These are phyloP conservation scores for Scolanthus callimorphus DNA, from an alignment of 92 coral and sea anemone genomes.

Conservation along the genomic window DNA sequence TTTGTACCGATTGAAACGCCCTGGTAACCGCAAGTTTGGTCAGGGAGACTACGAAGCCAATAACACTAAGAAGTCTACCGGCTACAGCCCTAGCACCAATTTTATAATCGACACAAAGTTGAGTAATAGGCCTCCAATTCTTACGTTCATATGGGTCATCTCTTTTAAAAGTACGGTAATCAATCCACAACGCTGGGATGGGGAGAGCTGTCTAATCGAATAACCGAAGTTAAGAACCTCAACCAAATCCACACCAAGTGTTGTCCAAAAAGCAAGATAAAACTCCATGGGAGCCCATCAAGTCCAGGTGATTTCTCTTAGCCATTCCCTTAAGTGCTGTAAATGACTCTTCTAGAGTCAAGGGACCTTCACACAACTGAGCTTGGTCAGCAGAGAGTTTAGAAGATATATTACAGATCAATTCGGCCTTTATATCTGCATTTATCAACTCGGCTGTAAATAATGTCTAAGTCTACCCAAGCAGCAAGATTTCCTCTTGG, in stretches of 20 bases:
- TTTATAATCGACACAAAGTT: not conserved
- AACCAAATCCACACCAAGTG: not conserved
- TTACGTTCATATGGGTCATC: not conserved
- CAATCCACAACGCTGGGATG: not conserved
- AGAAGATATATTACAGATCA: not conserved
- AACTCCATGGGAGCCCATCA: too few species aligned
- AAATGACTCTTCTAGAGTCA: not conserved
- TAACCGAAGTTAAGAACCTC: not conserved
- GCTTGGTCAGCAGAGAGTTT: not conserved
- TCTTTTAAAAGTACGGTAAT: not conserved
- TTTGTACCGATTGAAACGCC: too few species aligned
- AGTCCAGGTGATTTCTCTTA: not conserved
- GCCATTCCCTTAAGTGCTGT: not conserved
- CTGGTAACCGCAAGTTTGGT: too few species aligned
- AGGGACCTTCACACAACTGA: not conserved
- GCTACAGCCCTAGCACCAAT: conserved; percentile 1
- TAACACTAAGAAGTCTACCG: conserved; percentile 1
- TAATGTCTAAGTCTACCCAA: too few species aligned
- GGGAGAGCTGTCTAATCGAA: not conserved
- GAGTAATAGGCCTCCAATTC: conserved; percentile 4
- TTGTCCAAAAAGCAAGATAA: too few species aligned
- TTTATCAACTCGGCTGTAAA: too few species aligned
- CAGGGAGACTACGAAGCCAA: too few species aligned
- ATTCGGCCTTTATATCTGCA: too few species aligned
- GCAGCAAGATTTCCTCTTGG: too few species aligned